Evolutionary conservation across 2,888 invertebrate species (phyloP).

Genomic region (Synergus itoensis): DNA sequence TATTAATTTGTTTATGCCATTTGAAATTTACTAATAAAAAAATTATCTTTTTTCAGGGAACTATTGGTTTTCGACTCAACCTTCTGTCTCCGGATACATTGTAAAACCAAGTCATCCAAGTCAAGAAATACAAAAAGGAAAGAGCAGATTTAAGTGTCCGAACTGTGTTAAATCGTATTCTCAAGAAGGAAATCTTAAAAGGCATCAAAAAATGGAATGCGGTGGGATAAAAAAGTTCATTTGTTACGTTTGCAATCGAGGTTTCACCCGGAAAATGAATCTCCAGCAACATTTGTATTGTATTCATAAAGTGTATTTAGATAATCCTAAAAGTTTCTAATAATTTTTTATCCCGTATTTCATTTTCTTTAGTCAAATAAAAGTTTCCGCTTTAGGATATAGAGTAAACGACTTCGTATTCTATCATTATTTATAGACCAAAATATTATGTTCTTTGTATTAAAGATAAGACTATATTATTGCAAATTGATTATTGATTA

Average conservation of each 20-base stretch:
- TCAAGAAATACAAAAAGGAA: background rate
- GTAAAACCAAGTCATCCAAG: background rate
- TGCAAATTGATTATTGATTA: too few relatives aligned
- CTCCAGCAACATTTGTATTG: slow-evolving; percentile 26
- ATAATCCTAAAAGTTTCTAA: background rate
- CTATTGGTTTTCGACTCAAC: background rate
- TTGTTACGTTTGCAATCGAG: slow-evolving; percentile 31
- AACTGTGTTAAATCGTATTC: slow-evolving; percentile 33
- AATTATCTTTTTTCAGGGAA: slow-evolving; percentile 3
- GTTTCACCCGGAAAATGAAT: slow-evolving; percentile 25
- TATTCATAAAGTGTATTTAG: slow-evolving; percentile 34
- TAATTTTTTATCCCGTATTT: background rate
- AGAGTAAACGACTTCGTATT: background rate
- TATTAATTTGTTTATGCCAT: background rate
- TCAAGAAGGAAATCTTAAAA: slow-evolving; percentile 35
- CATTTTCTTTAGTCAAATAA: background rate
- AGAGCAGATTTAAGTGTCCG: slow-evolving; percentile 24
- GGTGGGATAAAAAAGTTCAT: slow-evolving; percentile 23
- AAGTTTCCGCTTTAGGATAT: background rate
- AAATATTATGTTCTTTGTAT: background rate
- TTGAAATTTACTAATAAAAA: background rate
- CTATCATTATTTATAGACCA: background rate
- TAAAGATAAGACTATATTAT: too few relatives aligned
- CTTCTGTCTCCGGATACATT: slow-evolving; percentile 1
- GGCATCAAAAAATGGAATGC: slow-evolving; percentile 36